These are phyloP conservation scores for Catajapyx aquilonaris DNA, from an alignment of 1,140 invertebrate species.

Conservation along the genomic window DNA sequence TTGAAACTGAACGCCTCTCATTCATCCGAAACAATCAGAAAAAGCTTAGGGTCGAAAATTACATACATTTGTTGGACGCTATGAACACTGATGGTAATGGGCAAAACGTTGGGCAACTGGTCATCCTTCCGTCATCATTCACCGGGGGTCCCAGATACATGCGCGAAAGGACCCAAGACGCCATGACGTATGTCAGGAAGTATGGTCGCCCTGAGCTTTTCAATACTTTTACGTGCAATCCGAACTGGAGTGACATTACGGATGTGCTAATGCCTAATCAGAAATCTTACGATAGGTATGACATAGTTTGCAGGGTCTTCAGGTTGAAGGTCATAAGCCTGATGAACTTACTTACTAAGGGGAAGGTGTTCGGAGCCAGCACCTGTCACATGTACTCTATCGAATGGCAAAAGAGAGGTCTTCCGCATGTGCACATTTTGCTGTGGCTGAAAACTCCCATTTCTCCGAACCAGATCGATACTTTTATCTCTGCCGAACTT, in stretches of 20 bases:
- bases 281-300: slow-evolving; percentile 15
- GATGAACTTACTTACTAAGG: slow-evolving; percentile 20
- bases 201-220: slow-evolving; percentile 23
- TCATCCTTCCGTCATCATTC: no score
- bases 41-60: no score
- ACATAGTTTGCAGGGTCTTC: slow-evolving; percentile 25
- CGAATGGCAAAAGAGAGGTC: slow-evolving; percentile 28
- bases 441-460: no score
- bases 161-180: slow-evolving; percentile 21
- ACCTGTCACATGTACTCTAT: slow-evolving; percentile 22
- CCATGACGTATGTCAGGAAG: slow-evolving; percentile 24
- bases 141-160: slow-evolving; percentile 15
- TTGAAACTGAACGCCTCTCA: no score
- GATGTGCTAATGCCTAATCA: slow-evolving; percentile 13
- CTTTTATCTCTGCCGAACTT: no score
- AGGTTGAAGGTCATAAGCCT: slow-evolving; percentile 23
- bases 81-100: no score
- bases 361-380: slow-evolving; percentile 17
- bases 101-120: no score
- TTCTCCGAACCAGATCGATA: no score
- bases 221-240: slow-evolving; percentile 25
- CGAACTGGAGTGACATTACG: slow-evolving; percentile 20
- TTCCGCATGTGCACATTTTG: no score
- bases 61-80: no score
- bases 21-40: no score